phyloP scores from a whole-genome alignment of 2,113 vertebrate genomes.

The Myiozetetes cayanensis region DNA sequence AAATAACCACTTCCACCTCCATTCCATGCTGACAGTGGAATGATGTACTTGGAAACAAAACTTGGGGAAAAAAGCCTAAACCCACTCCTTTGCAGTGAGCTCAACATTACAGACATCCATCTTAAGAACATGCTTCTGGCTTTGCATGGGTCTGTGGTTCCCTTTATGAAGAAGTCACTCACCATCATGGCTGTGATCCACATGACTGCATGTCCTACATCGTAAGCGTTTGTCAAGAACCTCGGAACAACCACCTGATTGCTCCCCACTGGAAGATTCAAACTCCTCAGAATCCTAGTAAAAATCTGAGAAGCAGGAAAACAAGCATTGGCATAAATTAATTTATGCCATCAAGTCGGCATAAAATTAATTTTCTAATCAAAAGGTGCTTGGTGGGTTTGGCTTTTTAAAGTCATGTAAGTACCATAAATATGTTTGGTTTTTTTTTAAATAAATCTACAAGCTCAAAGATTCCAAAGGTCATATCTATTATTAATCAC shows the following conservation, averaged over 20 bases:
- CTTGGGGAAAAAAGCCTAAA: not conserved
- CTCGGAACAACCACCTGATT: conserved; percentile 92
- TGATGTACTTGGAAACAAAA: not conserved
- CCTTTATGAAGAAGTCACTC: conserved; percentile 36
- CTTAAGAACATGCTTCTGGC: not conserved
- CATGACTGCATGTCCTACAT: conserved; percentile 92
- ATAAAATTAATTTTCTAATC: not conserved
- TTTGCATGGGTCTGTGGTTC: not conserved
- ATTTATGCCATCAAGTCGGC: not conserved
- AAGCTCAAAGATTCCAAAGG: not conserved
- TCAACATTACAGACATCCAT: not conserved
- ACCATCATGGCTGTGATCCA: conserved; percentile 99
- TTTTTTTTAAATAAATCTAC: too few relatives aligned
- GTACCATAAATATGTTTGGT: not conserved
- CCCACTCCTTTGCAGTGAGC: not conserved
- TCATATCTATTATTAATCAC: not conserved
- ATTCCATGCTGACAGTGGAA: not conserved
- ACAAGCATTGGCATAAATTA: not conserved
- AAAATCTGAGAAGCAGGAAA: conserved; percentile 82
- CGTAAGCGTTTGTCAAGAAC: conserved; percentile 92
- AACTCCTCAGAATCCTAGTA: conserved; percentile 92
- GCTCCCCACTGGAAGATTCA: conserved; percentile 97
- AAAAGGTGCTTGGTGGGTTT: not conserved
- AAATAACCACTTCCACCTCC: not conserved
- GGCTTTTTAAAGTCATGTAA: not conserved